Evolutionary conservation across 2,797 vertebrate genomes (phyloP).

Genomic region (Tarsius wallacei): DNA sequence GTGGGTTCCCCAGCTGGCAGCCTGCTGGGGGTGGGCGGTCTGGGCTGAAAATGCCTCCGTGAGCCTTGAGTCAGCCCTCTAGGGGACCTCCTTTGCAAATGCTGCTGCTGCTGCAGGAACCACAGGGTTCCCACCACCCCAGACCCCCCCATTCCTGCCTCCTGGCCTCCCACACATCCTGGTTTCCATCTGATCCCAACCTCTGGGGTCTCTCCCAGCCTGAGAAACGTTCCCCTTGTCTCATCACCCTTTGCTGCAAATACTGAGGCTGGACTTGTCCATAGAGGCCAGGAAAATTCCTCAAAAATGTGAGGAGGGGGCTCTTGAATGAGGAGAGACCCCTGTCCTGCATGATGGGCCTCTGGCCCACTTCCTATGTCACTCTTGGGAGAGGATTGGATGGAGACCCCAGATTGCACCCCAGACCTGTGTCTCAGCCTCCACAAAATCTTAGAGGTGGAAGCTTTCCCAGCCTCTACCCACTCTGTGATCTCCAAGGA

Average conservation of each 20-base stretch:
- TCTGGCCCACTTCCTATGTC: conserved; percentile 48
- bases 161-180: background rate
- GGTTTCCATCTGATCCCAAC: conserved; percentile 59
- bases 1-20: background rate
- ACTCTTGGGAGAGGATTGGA: conserved; percentile 51
- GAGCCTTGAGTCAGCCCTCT: background rate
- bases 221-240: conserved; percentile 41
- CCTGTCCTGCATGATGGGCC: background rate
- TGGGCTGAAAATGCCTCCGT: background rate
- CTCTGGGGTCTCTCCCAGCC: conserved; percentile 52
- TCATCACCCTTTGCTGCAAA: conserved; percentile 66
- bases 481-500: conserved; percentile 40
- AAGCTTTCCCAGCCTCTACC: background rate
- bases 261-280: conserved; percentile 21
- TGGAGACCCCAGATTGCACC: background rate
- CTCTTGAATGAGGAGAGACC: background rate
- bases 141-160: conserved; percentile 19
- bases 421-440: background rate
- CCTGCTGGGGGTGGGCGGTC: background rate
- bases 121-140: background rate
- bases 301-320: conserved; percentile 59
- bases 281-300: conserved; percentile 54
- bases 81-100: background rate
- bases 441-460: background rate
- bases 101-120: background rate